A percentile compares a stretch with the other conserved stretches of the same genome.
phyloP scores from a whole-genome alignment of 2,113 vertebrate genomes.

The Pycnonotus jocosus region DNA sequence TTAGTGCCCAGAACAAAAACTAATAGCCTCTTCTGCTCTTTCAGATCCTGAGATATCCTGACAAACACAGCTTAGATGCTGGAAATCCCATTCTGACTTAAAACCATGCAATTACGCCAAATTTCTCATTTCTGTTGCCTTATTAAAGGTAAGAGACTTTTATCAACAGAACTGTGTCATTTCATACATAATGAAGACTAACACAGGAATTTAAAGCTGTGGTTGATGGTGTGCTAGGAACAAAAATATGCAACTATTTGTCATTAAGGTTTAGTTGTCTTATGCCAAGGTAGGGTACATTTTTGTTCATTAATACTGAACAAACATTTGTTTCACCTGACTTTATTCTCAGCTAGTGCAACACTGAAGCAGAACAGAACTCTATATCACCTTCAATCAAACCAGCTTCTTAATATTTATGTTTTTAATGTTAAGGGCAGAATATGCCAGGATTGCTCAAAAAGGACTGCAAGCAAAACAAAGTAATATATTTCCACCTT shows the following conservation, averaged over 20 bases:
- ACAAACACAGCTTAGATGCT: not conserved
- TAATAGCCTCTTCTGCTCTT: not conserved
- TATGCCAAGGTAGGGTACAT: not conserved
- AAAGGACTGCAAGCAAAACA: not conserved
- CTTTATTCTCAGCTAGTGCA: not conserved
- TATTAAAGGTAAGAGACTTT: not conserved
- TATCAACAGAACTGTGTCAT: not conserved
- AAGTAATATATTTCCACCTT: not conserved
- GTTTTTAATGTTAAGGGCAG: not conserved
- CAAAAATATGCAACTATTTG: not conserved
- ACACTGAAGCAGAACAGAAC: slow-evolving; percentile 22
- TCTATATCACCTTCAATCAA: not conserved
- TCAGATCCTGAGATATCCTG: not conserved
- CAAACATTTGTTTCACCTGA: slow-evolving; percentile 3
- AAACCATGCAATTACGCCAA: not conserved
- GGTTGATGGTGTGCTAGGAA: not conserved
- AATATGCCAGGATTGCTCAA: not conserved
- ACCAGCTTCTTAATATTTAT: not conserved
- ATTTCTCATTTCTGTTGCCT: not conserved
- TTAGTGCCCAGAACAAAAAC: not conserved
- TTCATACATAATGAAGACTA: not conserved
- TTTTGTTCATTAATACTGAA: slow-evolving; percentile 26
- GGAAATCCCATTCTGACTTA: not conserved
- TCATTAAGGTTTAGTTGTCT: not conserved
- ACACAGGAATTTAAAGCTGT: not conserved